phyloP scores from a whole-genome alignment of 2,113 vertebrate species.

The Alethe castanea region DNA sequence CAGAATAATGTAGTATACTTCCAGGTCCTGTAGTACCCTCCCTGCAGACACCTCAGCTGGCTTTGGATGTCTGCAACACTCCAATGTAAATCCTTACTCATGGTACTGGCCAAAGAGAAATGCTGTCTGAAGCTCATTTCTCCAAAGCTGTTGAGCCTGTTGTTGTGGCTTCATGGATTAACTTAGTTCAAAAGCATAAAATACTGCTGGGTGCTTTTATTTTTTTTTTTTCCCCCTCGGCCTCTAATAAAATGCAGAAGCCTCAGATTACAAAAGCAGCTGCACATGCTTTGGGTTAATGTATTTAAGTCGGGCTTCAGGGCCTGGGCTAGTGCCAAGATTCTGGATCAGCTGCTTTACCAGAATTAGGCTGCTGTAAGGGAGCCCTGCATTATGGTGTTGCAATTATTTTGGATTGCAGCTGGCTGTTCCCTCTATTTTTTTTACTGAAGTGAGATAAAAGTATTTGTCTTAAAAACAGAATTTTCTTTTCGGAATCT shows the following conservation, averaged over 20 bases:
- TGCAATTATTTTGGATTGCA: constrained; percentile 55
- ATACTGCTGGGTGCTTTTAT: not conserved
- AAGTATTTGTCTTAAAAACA: constrained; percentile 54
- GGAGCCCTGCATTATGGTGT: constrained; percentile 24
- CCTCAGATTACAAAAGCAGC: constrained; percentile 40
- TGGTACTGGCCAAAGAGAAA: not conserved
- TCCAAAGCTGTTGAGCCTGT: not conserved
- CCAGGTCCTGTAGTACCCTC: not conserved
- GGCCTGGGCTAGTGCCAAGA: not conserved
- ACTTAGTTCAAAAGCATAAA: not conserved
- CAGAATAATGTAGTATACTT: not conserved
- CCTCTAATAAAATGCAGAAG: constrained; percentile 21
- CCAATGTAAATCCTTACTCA: not conserved
- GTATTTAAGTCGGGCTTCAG: not conserved
- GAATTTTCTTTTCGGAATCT: constrained; percentile 20
- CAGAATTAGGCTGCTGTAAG: not conserved
- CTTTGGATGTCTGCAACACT: not conserved
- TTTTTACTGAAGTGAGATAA: constrained; percentile 39
- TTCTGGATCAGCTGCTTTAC: constrained; percentile 35
- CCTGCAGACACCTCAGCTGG: not conserved
- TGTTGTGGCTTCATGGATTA: not conserved
- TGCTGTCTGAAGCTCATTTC: not conserved
- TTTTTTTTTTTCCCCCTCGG: not conserved
- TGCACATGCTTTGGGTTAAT: constrained; percentile 13
- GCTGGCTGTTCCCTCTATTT: constrained; percentile 2